phyloP scores from a whole-genome alignment of 2,113 vertebrate species.

The Perognathus longimembris region DNA sequence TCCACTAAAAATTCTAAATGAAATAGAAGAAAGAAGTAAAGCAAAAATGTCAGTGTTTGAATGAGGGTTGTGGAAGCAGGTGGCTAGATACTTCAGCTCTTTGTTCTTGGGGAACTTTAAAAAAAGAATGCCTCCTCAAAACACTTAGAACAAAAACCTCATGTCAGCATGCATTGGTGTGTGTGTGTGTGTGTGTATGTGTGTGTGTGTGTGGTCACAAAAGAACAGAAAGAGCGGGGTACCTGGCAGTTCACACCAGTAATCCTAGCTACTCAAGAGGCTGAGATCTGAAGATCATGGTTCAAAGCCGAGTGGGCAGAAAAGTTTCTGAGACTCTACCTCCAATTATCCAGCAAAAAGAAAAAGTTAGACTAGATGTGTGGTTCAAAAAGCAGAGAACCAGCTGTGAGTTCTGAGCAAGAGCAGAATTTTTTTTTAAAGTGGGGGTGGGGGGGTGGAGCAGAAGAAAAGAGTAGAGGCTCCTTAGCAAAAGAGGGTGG shows the following conservation, averaged over 20 bases:
- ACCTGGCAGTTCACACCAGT: too few species aligned
- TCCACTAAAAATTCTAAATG: not conserved
- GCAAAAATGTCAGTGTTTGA: not conserved
- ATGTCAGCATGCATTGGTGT: not conserved
- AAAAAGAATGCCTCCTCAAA: not conserved
- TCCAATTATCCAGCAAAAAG: too few species aligned
- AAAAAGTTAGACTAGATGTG: too few species aligned
- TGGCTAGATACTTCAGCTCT: accelerated
- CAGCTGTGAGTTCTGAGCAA: too few species aligned
- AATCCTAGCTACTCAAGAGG: too few species aligned
- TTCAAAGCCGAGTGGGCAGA: too few species aligned
- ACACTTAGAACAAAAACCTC: not conserved
- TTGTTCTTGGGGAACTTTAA: not conserved
- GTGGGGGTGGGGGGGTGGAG: too few species aligned
- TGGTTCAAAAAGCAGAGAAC: too few species aligned
- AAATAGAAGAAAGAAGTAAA: not conserved
- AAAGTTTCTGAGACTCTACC: too few species aligned
- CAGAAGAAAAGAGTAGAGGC: not conserved
- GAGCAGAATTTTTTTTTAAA: too few species aligned
- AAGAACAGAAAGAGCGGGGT: not conserved
- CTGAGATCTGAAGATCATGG: too few species aligned
- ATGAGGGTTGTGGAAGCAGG: accelerated
- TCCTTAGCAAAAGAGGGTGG: not conserved
- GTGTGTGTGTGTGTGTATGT: not conserved
- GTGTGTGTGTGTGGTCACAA: not conserved